A percentile compares a stretch with the other conserved stretches of the same genome.
These are phyloP conservation scores for Oscheius sp. DNA, from an alignment of 2,888 invertebrate species.

Conservation along the genomic window DNA sequence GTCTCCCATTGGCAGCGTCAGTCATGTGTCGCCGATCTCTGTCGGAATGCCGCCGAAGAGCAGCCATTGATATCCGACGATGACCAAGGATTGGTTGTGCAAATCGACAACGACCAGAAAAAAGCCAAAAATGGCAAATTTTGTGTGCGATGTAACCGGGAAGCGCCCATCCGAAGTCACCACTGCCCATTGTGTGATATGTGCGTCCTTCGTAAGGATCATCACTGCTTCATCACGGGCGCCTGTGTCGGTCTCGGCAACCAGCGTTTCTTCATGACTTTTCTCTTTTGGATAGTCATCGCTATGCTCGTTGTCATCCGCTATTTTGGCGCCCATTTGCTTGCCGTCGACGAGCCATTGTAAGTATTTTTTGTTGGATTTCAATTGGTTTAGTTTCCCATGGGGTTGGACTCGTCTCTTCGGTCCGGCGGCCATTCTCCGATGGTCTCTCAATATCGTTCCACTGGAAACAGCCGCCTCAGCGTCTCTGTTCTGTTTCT, in stretches of 20 bases:
- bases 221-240: constrained; percentile 75
- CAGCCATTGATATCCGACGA: constrained; percentile 31
- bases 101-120: background rate
- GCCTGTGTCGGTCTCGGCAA: constrained; percentile 75
- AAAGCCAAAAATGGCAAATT: constrained; percentile 50
- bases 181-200: constrained; percentile 75
- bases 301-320: constrained; percentile 57
- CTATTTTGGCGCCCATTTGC: constrained; percentile 39
- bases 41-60: constrained; percentile 44
- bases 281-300: constrained; percentile 72
- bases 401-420: constrained; percentile 65
- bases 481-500: constrained; percentile 57
- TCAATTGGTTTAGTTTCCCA: constrained; percentile 56
- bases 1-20: constrained; percentile 61
- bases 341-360: constrained; percentile 34
- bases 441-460: constrained; percentile 55
- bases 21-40: constrained; percentile 55
- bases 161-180: constrained; percentile 68
- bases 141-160: constrained; percentile 63
- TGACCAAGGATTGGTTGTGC: background rate
- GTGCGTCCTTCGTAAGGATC: constrained; percentile 75
- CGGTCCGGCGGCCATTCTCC: constrained; percentile 65
- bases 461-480: constrained; percentile 36
- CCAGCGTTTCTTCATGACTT: constrained; percentile 75
- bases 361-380: background rate